These are phyloP conservation scores for Okapia johnstoni DNA, from an alignment of 2,113 vertebrate species.

Conservation along the genomic window DNA sequence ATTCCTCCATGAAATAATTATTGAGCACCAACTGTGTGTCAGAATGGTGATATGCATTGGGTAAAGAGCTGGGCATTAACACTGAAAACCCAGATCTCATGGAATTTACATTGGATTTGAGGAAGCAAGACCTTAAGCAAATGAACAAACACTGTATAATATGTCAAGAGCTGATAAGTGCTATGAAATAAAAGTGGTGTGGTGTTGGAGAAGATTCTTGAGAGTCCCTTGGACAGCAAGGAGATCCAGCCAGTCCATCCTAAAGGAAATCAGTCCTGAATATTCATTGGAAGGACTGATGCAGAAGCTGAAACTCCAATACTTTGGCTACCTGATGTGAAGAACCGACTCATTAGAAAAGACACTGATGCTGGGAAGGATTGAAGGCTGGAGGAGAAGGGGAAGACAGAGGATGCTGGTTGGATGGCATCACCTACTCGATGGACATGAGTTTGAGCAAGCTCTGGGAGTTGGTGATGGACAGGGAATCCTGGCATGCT, in stretches of 20 bases:
- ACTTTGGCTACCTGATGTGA: neutral
- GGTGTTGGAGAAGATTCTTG: neutral
- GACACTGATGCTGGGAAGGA: neutral
- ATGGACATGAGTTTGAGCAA: neutral
- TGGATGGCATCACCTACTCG: neutral
- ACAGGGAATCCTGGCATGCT: neutral
- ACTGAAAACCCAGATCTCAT: neutral
- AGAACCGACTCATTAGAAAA: neutral
- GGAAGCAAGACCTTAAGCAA: neutral
- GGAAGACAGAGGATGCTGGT: neutral
- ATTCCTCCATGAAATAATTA: neutral
- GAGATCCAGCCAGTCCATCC: neutral
- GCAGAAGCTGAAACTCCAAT: neutral
- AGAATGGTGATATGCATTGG: neutral
- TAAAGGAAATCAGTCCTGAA: neutral
- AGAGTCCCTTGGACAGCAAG: neutral
- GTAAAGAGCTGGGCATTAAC: neutral
- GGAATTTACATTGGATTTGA: neutral
- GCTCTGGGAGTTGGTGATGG: neutral
- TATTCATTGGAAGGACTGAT: neutral
- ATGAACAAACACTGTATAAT: neutral
- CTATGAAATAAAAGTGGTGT: neutral
- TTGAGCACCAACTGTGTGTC: neutral
- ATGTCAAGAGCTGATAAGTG: neutral
- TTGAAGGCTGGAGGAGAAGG: neutral